Conservation (phyloP, 2,797 vertebrate genomes). For the Labroides dimidiatus region DNA sequence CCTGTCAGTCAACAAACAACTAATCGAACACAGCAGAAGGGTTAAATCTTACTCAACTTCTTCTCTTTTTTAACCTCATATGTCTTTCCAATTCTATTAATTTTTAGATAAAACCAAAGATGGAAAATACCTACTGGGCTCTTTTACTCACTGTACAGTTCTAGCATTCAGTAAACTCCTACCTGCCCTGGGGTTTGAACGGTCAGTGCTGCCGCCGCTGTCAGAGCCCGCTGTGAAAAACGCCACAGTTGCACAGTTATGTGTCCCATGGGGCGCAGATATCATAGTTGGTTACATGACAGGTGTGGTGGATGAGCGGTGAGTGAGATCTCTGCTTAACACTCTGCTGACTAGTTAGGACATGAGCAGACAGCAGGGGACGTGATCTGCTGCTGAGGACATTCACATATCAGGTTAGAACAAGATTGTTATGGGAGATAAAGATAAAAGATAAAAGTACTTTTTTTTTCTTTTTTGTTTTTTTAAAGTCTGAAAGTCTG, state of each 20-base stretch:
- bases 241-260: slow-evolving; percentile 57
- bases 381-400: not conserved
- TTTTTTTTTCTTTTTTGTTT: too few relatives aligned
- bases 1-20: slow-evolving; percentile 57
- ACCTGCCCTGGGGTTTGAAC: slow-evolving; percentile 40
- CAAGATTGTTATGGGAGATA: not conserved
- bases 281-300: slow-evolving; percentile 71
- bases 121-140: slow-evolving; percentile 9
- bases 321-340: slow-evolving; percentile 60
- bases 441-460: not conserved
- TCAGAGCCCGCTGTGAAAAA: slow-evolving; percentile 60
- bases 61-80: slow-evolving; percentile 4
- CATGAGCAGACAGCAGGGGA: not conserved
- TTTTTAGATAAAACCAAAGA: slow-evolving; percentile 1
- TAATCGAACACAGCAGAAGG: slow-evolving; percentile 32
- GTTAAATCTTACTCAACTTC: not conserved
- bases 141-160: slow-evolving; percentile 23
- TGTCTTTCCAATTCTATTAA: not conserved
- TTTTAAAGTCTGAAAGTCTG: not conserved
- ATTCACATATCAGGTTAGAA: slow-evolving; percentile 14
- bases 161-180: slow-evolving; percentile 52
- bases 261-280: slow-evolving; percentile 58
- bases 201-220: slow-evolving; percentile 53
- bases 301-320: slow-evolving; percentile 62
- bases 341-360: slow-evolving; percentile 46